Conservation (phyloP, 2,888 invertebrate species). For the Margaritifera margaritifera region DNA sequence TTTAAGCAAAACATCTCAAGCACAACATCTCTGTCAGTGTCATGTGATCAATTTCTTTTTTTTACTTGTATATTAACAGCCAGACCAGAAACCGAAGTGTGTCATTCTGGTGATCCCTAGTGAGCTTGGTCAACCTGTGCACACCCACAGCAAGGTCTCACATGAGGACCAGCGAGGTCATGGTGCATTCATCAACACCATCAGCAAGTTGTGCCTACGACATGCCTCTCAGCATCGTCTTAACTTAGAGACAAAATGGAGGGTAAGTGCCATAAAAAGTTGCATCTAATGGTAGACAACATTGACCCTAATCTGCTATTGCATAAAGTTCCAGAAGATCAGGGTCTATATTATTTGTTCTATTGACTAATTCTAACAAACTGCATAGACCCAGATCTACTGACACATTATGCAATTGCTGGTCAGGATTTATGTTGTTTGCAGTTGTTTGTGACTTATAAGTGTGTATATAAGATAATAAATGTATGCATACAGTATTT, state of each 20-base stretch:
- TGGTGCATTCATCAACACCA: conserved; percentile 43
- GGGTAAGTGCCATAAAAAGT: conserved; percentile 28
- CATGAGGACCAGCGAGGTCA: conserved; percentile 44
- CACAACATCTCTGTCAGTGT: not conserved
- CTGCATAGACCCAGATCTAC: not conserved
- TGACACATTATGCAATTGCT: not conserved
- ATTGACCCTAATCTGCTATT: not conserved
- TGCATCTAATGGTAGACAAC: not conserved
- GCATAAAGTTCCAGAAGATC: not conserved
- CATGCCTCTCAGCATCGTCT: conserved; percentile 50
- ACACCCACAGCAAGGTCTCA: conserved; percentile 34
- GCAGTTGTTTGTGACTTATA: too few species aligned
- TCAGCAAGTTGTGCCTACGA: conserved; percentile 48
- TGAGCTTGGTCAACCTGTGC: conserved; percentile 42
- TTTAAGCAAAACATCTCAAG: not conserved
- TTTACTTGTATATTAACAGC: conserved; percentile 14
- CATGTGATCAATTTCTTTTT: conserved; percentile 5
- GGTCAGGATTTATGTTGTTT: too few species aligned
- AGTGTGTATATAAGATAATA: too few species aligned
- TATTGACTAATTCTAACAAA: not conserved
- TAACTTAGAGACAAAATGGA: conserved; percentile 47
- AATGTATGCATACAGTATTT: too few species aligned
- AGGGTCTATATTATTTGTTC: not conserved
- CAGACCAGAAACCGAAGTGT: conserved; percentile 29
- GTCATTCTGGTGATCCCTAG: conserved; percentile 56